These are phyloP conservation scores for Platyrinchus mystaceus DNA, from an alignment of 2,797 vertebrate species.

Conservation along the genomic window DNA sequence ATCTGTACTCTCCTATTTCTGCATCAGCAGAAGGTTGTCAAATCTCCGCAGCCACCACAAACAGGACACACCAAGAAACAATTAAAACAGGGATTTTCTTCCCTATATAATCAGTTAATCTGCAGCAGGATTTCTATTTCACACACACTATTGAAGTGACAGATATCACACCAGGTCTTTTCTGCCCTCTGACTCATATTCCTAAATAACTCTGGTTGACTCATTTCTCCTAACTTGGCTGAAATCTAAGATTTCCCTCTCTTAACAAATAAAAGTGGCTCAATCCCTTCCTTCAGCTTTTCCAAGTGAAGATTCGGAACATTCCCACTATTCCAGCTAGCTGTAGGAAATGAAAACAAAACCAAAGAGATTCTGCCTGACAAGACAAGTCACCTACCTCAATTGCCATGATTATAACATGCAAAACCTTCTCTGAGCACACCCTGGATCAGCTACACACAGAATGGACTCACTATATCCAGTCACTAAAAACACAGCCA, in stretches of 20 bases:
- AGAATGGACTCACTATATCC: rapidly evolving
- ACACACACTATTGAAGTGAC: rapidly evolving
- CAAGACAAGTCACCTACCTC: background rate
- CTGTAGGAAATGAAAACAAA: background rate
- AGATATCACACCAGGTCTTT: background rate
- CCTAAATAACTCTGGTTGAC: slow-evolving; percentile 10
- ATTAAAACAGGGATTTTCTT: background rate
- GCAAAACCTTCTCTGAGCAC: background rate
- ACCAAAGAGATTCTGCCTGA: background rate
- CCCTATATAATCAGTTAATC: background rate
- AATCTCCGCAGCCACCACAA: background rate
- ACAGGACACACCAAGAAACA: rapidly evolving
- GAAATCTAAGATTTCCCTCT: background rate
- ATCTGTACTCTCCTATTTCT: background rate
- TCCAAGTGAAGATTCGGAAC: background rate
- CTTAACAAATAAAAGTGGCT: background rate
- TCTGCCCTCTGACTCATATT: slow-evolving; percentile 47
- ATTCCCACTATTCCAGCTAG: background rate
- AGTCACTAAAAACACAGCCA: background rate
- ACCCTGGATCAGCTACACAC: background rate
- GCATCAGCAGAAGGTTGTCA: background rate
- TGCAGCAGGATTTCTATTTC: background rate
- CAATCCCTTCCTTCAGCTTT: background rate
- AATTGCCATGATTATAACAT: rapidly evolving
- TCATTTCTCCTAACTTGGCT: slow-evolving; percentile 25